phyloP scores from a whole-genome alignment of 2,888 invertebrate genomes.

The Tenthredo mesomela region DNA sequence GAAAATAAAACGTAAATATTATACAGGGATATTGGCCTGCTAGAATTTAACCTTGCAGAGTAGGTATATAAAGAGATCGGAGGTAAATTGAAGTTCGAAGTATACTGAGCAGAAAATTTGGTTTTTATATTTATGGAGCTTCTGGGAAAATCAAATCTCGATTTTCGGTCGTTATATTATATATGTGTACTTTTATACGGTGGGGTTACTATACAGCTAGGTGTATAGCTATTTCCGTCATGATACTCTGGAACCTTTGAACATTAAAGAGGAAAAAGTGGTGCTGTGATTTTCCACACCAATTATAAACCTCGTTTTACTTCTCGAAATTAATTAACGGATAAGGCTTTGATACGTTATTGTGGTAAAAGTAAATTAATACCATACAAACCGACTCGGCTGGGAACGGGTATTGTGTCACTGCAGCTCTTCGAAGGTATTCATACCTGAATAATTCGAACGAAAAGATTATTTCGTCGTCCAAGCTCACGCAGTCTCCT shows the following conservation, averaged over 20 bases:
- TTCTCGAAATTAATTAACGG: constrained; percentile 5
- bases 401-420: neutral
- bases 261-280: constrained; percentile 10
- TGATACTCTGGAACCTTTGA: neutral
- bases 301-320: constrained; percentile 34
- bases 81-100: constrained; percentile 37
- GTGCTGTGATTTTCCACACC: neutral
- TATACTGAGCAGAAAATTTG: constrained; percentile 46
- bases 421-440: neutral
- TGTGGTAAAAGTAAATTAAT: constrained; percentile 8
- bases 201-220: neutral
- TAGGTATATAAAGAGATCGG: constrained; percentile 26
- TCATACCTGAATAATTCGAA: neutral
- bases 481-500: neutral
- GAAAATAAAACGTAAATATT: constrained; percentile 43
- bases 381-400: neutral
- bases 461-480: neutral
- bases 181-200: constrained; percentile 1
- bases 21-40: constrained; percentile 30
- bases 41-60: constrained; percentile 39
- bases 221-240: neutral
- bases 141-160: constrained; percentile 7
- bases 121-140: constrained; percentile 43
- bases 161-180: neutral
- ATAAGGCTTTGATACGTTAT: neutral